phyloP scores from a whole-genome alignment of 2,888 invertebrate genomes.

The Andrena trimmerana region DNA sequence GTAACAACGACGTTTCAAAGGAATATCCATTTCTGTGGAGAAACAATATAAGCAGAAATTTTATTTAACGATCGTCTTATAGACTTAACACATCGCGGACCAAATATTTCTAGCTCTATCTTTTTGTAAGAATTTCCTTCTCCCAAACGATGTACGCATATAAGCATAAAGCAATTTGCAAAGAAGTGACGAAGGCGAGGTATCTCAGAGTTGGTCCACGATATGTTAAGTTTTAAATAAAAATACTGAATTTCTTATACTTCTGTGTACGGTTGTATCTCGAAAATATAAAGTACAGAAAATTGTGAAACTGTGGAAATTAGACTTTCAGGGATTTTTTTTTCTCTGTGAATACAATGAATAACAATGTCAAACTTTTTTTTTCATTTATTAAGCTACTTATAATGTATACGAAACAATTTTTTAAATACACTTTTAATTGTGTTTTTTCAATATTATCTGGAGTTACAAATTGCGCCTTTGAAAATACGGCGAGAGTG shows the following conservation, averaged over 20 bases:
- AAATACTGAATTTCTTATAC: not conserved
- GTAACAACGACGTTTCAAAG: conserved; percentile 95
- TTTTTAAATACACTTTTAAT: too few relatives aligned
- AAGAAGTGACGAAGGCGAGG: not conserved
- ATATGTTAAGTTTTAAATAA: not conserved
- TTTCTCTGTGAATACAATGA: too few relatives aligned
- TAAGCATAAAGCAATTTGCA: not conserved
- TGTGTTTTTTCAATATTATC: too few relatives aligned
- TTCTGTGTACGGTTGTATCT: not conserved
- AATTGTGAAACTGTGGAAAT: not conserved
- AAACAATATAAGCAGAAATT: conserved; percentile 37
- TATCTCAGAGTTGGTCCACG: not conserved
- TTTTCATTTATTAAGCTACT: too few relatives aligned
- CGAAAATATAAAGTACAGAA: not conserved
- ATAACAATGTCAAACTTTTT: too few relatives aligned
- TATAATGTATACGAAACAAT: too few relatives aligned
- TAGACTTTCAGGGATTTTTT: too few relatives aligned
- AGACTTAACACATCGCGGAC: not conserved
- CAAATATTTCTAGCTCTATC: not conserved
- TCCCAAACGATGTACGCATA: not conserved
- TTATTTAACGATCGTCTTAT: not conserved
- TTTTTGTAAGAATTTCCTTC: not conserved
- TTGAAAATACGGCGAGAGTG: too few relatives aligned
- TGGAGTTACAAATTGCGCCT: too few relatives aligned
- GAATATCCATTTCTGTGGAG: conserved; percentile 95